A percentile compares a stretch with the other conserved stretches of the same genome.
Evolutionary conservation across 2,888 invertebrate genomes (phyloP).

Genomic region (Sisyra terminalis): DNA sequence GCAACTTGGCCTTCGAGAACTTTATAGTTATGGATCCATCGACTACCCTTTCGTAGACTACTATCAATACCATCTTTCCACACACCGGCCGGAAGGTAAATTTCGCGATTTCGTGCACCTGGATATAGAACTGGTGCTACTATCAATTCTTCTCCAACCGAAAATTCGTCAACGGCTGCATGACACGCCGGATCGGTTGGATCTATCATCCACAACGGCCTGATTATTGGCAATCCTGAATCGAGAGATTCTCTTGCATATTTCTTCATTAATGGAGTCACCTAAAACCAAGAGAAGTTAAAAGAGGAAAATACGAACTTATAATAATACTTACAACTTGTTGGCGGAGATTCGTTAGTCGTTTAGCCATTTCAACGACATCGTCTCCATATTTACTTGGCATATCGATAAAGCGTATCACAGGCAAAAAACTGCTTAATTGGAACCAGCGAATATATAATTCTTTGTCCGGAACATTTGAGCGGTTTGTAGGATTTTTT

Average conservation of each 20-base stretch:
- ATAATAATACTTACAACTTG: constrained; percentile 37
- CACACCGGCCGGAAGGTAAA: constrained; percentile 79
- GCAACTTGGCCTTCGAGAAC: constrained; percentile 67
- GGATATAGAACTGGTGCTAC: constrained; percentile 73
- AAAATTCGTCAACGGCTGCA: constrained; percentile 68
- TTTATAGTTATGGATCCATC: constrained; percentile 80
- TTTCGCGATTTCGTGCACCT: constrained; percentile 55
- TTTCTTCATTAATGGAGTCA: constrained; percentile 59
- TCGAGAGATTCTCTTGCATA: constrained; percentile 64
- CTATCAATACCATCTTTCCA: constrained; percentile 89
- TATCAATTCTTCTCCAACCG: constrained; percentile 76
- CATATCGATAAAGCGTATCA: constrained; percentile 77
- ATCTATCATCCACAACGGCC: constrained; percentile 83
- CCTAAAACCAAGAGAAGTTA: constrained; percentile 39
- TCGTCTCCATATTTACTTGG: constrained; percentile 75
- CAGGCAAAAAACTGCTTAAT: constrained; percentile 77
- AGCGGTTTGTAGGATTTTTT: constrained; percentile 31
- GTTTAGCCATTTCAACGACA: constrained; percentile 61
- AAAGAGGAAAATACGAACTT: constrained; percentile 13
- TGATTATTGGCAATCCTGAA: constrained; percentile 66
- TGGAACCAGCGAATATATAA: constrained; percentile 84
- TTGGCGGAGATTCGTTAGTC: constrained; percentile 54
- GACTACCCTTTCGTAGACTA: constrained; percentile 67
- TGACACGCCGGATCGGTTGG: constrained; percentile 63
- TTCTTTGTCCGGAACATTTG: constrained; percentile 44